Percentiles rank a stretch among this genome's conserved stretches.
These are phyloP conservation scores for Drosophila auraria DNA, from an alignment of 1,140 invertebrate species.

Conservation along the genomic window DNA sequence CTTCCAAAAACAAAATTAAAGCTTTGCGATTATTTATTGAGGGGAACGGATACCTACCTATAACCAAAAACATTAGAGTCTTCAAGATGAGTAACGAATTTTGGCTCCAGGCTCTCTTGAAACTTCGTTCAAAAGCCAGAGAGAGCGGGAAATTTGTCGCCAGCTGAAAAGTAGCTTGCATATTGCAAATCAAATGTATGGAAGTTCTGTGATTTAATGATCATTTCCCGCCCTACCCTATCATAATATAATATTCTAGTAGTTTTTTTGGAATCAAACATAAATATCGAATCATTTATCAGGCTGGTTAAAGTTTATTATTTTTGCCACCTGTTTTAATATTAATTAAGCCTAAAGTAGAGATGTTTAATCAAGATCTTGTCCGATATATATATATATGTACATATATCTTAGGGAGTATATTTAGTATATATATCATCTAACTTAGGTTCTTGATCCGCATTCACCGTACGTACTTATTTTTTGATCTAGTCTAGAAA, in stretches of 20 bases:
- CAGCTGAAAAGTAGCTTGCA: too few relatives aligned
- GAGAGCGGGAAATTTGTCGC: too few relatives aligned
- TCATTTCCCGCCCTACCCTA: too few relatives aligned
- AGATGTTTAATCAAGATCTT: conserved; percentile 1
- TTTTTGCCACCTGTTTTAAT: background rate
- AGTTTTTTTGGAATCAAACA: background rate
- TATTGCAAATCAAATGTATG: too few relatives aligned
- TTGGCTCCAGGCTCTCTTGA: too few relatives aligned
- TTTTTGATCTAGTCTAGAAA: background rate
- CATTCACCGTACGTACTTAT: conserved; percentile 9
- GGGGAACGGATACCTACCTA: background rate
- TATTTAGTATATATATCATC: background rate
- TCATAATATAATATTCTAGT: too few relatives aligned
- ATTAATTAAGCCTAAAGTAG: conserved; percentile 7
- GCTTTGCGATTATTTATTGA: background rate
- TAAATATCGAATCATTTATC: background rate
- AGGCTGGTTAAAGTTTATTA: conserved; percentile 13
- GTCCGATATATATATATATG: conserved; percentile 14
- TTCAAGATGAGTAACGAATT: too few relatives aligned
- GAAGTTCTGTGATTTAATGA: too few relatives aligned
- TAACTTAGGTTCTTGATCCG: conserved; percentile 14
- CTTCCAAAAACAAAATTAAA: conserved; percentile 51
- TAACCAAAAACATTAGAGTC: too few relatives aligned
- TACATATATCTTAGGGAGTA: conserved; percentile 14
- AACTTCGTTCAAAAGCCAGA: too few relatives aligned